Evolutionary conservation across 2,797 vertebrate species (phyloP).

Genomic region (Alca torda): DNA sequence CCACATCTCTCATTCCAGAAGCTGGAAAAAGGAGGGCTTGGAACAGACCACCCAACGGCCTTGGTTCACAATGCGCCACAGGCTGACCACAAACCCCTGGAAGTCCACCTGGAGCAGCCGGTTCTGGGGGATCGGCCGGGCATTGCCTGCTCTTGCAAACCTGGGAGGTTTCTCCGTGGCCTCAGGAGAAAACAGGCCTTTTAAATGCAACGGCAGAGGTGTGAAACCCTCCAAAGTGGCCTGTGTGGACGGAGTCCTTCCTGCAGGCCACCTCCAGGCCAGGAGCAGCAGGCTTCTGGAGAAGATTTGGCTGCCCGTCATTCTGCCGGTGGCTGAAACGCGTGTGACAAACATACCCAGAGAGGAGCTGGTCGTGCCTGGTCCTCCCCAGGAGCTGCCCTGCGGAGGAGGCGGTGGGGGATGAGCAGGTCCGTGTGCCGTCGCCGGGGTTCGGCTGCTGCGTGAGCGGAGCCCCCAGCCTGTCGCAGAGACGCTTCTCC

Average conservation of each 20-base stretch:
- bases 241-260: background rate
- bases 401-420: background rate
- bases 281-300: background rate
- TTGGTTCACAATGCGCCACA: background rate
- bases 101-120: background rate
- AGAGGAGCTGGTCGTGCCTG: background rate
- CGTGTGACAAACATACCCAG: background rate
- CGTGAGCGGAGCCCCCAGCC: no score
- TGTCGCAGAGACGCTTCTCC: background rate
- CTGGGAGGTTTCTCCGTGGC: background rate
- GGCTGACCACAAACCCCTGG: background rate
- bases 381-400: background rate
- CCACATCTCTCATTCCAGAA: background rate
- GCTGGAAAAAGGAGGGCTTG: background rate
- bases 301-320: background rate
- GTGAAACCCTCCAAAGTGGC: background rate
- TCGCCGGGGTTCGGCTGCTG: accelerated
- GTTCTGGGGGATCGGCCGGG: background rate
- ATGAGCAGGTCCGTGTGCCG: background rate
- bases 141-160: background rate
- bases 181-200: background rate
- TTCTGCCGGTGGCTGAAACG: background rate
- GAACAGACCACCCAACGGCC: background rate
- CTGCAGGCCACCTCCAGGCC: background rate
- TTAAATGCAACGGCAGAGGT: background rate